Evolutionary conservation across 2,888 invertebrate species (phyloP).

Genomic region (Zaprionus bogoriensis): DNA sequence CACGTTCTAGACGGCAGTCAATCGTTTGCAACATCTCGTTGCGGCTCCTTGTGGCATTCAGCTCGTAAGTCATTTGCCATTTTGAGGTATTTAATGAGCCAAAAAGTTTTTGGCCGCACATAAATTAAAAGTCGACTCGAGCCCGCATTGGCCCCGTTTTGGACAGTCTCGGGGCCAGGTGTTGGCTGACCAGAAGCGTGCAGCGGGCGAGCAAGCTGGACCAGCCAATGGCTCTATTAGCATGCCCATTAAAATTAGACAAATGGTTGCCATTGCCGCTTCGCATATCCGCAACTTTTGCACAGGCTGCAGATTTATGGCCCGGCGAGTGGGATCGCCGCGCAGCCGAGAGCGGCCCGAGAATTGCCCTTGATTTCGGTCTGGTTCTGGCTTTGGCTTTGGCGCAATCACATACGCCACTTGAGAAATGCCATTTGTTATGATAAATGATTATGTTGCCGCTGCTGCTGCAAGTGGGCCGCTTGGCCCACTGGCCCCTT

Average conservation of each 20-base stretch:
- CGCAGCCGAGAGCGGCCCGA: too few relatives aligned
- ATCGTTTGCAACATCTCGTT: slow-evolving; percentile 55
- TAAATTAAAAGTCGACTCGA: slow-evolving; percentile 66
- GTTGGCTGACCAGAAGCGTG: slow-evolving; percentile 15
- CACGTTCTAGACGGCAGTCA: slow-evolving; percentile 58
- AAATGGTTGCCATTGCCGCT: slow-evolving; percentile 72
- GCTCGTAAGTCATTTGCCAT: slow-evolving; percentile 75
- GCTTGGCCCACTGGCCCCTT: slow-evolving; percentile 3
- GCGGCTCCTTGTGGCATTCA: slow-evolving; percentile 26
- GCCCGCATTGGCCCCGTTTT: neutral
- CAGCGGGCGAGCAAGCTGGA: slow-evolving; percentile 39
- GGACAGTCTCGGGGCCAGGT: neutral
- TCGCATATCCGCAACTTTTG: slow-evolving; percentile 69
- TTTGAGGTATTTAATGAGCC: slow-evolving; percentile 79
- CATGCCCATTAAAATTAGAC: slow-evolving; percentile 79
- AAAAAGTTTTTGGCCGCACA: slow-evolving; percentile 72
- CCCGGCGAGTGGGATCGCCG: slow-evolving; percentile 29
- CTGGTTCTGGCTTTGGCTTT: slow-evolving; percentile 2
- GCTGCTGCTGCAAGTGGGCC: slow-evolving; percentile 25
- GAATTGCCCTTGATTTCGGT: slow-evolving; percentile 44
- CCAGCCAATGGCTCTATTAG: slow-evolving; percentile 75
- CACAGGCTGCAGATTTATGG: slow-evolving; percentile 65
- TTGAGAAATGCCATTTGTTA: slow-evolving; percentile 72
- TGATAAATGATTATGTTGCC: slow-evolving; percentile 75
- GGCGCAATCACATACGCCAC: slow-evolving; percentile 72